phyloP scores from a whole-genome alignment of 2,113 vertebrate genomes.

The Oncorhynchus mykiss region DNA sequence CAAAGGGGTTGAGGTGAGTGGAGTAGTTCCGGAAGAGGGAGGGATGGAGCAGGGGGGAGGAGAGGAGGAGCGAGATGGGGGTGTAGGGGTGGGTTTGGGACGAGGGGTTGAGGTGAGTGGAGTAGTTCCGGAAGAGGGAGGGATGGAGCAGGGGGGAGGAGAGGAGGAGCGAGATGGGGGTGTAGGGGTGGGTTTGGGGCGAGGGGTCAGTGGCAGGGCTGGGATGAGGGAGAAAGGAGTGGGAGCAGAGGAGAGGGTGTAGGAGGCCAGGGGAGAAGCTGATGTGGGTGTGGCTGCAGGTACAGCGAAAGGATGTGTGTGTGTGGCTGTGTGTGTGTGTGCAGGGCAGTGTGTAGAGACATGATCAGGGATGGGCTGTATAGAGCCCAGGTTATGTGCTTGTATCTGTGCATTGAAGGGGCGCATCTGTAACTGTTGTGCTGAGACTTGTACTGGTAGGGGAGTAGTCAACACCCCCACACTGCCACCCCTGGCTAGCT shows the following conservation, averaged over 20 bases:
- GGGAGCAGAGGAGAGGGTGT: constrained; percentile 44
- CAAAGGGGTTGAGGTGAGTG: constrained; percentile 55
- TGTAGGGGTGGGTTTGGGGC: constrained; percentile 57
- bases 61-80: constrained; percentile 62
- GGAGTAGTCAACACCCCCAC: constrained; percentile 54
- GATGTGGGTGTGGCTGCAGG: constrained; percentile 12
- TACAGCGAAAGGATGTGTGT: constrained; percentile 40
- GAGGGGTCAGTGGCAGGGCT: constrained; percentile 30
- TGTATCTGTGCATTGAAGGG: constrained; percentile 47
- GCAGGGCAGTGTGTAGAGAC: constrained; percentile 6
- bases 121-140: constrained; percentile 43
- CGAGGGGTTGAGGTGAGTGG: constrained; percentile 49
- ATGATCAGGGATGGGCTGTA: constrained; percentile 10
- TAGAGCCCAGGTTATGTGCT: constrained; percentile 14
- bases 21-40: constrained; percentile 46
- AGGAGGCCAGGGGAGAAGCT: constrained; percentile 27
- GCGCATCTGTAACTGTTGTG: constrained; percentile 48
- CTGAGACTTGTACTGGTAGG: constrained; percentile 21
- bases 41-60: constrained; percentile 55
- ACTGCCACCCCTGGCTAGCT: constrained; percentile 62
- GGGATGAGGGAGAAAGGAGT: constrained; percentile 50
- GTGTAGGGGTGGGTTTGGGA: constrained; percentile 51
- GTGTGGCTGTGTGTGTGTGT: constrained; percentile 31
- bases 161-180: constrained; percentile 56
- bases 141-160: constrained; percentile 52